Evolutionary conservation across 1,140 invertebrate species (phyloP).

Genomic region (Rhagoletis pomonella): DNA sequence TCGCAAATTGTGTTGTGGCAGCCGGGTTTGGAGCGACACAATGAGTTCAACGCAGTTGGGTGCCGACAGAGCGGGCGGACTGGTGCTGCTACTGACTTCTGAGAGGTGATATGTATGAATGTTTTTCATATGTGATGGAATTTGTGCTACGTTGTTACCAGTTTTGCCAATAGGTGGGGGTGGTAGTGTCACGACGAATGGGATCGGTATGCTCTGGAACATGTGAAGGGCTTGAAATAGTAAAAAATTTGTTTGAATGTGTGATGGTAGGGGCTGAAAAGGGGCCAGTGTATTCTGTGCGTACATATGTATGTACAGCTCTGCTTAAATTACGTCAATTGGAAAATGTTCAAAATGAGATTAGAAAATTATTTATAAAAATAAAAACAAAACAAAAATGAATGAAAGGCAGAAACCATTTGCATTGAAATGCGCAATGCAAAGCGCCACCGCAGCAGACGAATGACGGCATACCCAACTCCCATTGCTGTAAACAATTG

Average conservation of each 20-base stretch:
- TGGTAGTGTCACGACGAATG: background rate
- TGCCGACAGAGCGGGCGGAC: background rate
- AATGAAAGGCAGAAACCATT: background rate
- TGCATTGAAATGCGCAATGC: background rate
- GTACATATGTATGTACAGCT: background rate
- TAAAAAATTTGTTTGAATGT: background rate
- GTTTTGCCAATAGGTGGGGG: background rate
- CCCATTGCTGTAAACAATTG: too few species aligned
- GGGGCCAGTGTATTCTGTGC: background rate
- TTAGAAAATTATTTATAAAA: background rate
- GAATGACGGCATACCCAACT: too few species aligned
- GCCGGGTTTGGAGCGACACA: background rate
- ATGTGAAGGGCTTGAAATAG: too few species aligned
- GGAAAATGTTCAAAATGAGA: background rate
- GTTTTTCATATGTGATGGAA: too few species aligned
- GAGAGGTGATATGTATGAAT: background rate
- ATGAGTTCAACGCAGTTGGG: background rate
- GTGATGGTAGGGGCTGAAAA: background rate
- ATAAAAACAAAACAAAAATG: background rate
- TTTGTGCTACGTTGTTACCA: too few species aligned
- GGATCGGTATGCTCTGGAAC: background rate
- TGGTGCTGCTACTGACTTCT: background rate
- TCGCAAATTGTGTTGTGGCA: background rate
- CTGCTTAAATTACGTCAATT: constrained; percentile 3
- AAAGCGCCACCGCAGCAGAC: too few species aligned